These are phyloP conservation scores for Nannobrachium achirus DNA, from an alignment of 2,113 vertebrate species.

Conservation along the genomic window DNA sequence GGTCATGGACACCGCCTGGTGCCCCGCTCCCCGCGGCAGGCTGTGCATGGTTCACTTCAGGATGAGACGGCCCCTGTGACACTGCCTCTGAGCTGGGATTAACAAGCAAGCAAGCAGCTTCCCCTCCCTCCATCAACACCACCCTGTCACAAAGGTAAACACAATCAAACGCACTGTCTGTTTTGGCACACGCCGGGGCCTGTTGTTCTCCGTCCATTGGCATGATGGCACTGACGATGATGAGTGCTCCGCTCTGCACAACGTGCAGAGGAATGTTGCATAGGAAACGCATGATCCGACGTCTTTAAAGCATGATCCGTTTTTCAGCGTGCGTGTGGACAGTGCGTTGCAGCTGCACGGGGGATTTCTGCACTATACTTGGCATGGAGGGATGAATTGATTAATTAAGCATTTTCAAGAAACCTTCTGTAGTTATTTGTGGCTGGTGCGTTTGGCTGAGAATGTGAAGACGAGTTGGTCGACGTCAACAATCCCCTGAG, in stretches of 20 bases:
- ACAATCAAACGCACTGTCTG: constrained; percentile 48
- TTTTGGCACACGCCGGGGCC: constrained; percentile 55
- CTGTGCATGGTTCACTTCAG: constrained; percentile 58
- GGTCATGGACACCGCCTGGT: constrained; percentile 47
- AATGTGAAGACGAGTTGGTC: no score
- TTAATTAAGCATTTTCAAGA: neutral
- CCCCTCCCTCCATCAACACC: constrained; percentile 24
- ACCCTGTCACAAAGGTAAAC: constrained; percentile 79
- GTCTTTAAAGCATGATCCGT: constrained; percentile 53
- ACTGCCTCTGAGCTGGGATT: constrained; percentile 61
- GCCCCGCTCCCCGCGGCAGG: constrained; percentile 62
- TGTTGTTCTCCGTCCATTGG: constrained; percentile 6
- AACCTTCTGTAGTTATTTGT: no score
- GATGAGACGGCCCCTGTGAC: constrained; percentile 68
- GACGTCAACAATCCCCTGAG: no score
- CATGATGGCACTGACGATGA: constrained; percentile 36
- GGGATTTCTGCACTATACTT: constrained; percentile 18
- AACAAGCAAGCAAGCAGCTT: constrained; percentile 73
- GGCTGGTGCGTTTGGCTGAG: no score
- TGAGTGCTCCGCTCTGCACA: constrained; percentile 29
- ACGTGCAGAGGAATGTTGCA: constrained; percentile 20
- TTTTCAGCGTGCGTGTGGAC: constrained; percentile 17
- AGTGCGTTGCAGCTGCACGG: constrained; percentile 13
- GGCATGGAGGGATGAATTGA: neutral
- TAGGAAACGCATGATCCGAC: constrained; percentile 38